These are phyloP conservation scores for Drosophila saltans DNA, from an alignment of 1,140 invertebrate species.

Conservation along the genomic window DNA sequence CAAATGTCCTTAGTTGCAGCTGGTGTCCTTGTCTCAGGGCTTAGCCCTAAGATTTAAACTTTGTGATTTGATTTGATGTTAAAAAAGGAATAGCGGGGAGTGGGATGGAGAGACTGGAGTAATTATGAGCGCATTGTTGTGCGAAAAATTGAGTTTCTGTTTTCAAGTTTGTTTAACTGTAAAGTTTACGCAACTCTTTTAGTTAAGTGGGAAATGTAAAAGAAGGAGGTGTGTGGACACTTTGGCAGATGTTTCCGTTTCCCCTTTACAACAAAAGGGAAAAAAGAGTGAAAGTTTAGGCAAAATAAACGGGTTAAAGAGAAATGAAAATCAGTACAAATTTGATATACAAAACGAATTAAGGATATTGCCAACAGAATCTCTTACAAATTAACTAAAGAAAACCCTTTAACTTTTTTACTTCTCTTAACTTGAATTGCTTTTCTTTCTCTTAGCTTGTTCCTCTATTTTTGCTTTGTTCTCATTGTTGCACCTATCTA, in stretches of 20 bases:
- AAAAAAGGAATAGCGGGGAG: not conserved
- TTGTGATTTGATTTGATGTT: slow-evolving; percentile 71
- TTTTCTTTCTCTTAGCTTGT: too few species aligned
- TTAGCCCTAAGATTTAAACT: slow-evolving; percentile 69
- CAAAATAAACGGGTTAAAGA: not conserved
- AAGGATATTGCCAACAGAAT: too few species aligned
- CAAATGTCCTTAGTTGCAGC: slow-evolving; percentile 39
- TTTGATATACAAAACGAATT: not conserved
- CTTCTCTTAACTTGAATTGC: too few species aligned
- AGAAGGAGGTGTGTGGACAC: slow-evolving; percentile 30
- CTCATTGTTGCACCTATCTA: not conserved
- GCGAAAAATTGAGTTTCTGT: slow-evolving; percentile 75
- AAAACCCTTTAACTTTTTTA: too few species aligned
- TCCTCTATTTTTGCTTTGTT: too few species aligned
- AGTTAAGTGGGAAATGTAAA: slow-evolving; percentile 15
- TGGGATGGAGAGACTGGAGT: slow-evolving; percentile 26
- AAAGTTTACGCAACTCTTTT: slow-evolving; percentile 53
- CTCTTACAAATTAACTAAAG: too few species aligned
- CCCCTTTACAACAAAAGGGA: slow-evolving; percentile 1
- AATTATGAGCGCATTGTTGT: slow-evolving; percentile 77
- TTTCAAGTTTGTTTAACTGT: slow-evolving; percentile 65
- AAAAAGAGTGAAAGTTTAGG: slow-evolving; percentile 39
- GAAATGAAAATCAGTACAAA: not conserved
- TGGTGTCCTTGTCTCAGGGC: slow-evolving; percentile 35
- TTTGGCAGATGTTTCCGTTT: slow-evolving; percentile 56